phyloP scores from a whole-genome alignment of 1,140 invertebrate genomes.

The Sarcophaga peregrina region DNA sequence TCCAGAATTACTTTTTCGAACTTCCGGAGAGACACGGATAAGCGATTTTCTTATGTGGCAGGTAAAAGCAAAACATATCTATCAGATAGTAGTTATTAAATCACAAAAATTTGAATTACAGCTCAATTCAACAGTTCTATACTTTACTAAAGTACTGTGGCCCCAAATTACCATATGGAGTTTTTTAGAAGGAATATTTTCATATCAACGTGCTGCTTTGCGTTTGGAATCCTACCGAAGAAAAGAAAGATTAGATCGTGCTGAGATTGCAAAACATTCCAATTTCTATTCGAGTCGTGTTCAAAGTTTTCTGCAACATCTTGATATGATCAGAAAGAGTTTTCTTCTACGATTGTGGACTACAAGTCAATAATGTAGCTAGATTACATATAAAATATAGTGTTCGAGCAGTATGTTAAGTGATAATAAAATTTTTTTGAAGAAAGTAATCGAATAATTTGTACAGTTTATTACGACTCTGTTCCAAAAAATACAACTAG shows the following conservation, averaged over 20 bases:
- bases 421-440: no score
- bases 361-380: background rate
- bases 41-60: constrained; percentile 99
- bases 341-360: constrained; percentile 16
- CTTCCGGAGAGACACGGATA: constrained; percentile 94
- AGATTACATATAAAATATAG: background rate
- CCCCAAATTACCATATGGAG: constrained; percentile 95
- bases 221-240: constrained; percentile 48
- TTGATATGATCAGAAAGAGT: constrained; percentile 51
- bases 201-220: constrained; percentile 76
- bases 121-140: constrained; percentile 77
- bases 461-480: background rate
- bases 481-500: background rate
- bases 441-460: no score
- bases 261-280: constrained; percentile 48
- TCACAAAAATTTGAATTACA: constrained; percentile 63
- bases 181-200: constrained; percentile 83
- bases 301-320: constrained; percentile 52
- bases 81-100: background rate
- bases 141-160: constrained; percentile 89
- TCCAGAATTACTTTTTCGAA: constrained; percentile 92
- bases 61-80: constrained; percentile 67
- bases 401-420: background rate
- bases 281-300: constrained; percentile 56
- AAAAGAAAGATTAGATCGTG: constrained; percentile 49